Evolutionary conservation across 2,888 invertebrate genomes (phyloP).

Genomic region (Pyrochroa serraticornis): DNA sequence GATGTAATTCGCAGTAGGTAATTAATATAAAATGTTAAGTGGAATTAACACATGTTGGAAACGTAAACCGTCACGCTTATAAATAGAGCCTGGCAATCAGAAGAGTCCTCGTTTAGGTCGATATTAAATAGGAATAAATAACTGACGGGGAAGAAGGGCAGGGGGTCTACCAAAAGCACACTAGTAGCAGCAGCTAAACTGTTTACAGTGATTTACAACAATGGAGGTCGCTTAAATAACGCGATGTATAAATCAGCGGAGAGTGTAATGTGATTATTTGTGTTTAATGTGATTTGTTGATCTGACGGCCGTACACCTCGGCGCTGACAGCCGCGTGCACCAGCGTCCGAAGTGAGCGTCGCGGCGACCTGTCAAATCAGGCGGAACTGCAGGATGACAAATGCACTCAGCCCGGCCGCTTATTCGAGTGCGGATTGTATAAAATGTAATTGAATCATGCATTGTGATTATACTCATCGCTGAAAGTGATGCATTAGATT

Average conservation of each 20-base stretch:
- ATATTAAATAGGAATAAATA: constrained; percentile 44
- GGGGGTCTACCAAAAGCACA: too few relatives aligned
- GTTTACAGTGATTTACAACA: constrained; percentile 46
- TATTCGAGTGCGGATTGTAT: constrained; percentile 59
- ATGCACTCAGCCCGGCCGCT: constrained; percentile 55
- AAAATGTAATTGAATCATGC: constrained; percentile 58
- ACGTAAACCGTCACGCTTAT: constrained; percentile 7
- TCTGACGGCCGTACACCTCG: constrained; percentile 56
- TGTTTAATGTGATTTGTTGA: constrained; percentile 59
- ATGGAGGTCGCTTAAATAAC: constrained; percentile 55
- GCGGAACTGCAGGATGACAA: constrained; percentile 58
- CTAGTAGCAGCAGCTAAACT: constrained; percentile 33
- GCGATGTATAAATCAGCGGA: constrained; percentile 58
- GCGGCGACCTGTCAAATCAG: constrained; percentile 58
- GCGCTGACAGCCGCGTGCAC: constrained; percentile 61
- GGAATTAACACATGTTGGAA: constrained; percentile 14
- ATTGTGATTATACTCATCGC: constrained; percentile 55
- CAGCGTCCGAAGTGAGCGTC: constrained; percentile 46
- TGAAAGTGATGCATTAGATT: constrained; percentile 55
- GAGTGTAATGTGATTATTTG: constrained; percentile 60
- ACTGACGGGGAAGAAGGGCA: constrained; percentile 22
- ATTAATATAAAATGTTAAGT: too few relatives aligned
- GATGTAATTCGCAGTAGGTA: too few relatives aligned
- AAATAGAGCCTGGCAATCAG: constrained; percentile 1
- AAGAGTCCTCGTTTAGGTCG: constrained; percentile 18